phyloP scores from a whole-genome alignment of 2,888 invertebrate genomes.

The Cataglyphis altisquamis region DNA sequence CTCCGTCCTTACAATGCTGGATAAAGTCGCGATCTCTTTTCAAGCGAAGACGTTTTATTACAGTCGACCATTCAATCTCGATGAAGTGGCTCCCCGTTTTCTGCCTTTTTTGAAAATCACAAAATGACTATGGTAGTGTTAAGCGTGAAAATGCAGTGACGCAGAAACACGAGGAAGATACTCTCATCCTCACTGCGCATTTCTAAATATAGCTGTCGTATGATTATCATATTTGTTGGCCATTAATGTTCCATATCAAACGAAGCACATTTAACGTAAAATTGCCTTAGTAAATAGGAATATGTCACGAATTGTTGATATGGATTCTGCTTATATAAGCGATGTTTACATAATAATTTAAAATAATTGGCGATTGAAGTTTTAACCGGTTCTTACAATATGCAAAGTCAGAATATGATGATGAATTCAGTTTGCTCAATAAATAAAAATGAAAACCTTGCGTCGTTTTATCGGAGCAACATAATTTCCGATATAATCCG shows the following conservation, averaged over 20 bases:
- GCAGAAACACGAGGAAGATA: constrained; percentile 16
- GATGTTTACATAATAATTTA: background rate
- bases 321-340: background rate
- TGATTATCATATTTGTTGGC: constrained; percentile 5
- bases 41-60: constrained; percentile 69
- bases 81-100: constrained; percentile 73
- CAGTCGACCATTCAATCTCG: constrained; percentile 71
- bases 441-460: constrained; percentile 6
- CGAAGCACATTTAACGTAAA: background rate
- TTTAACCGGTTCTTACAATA: background rate
- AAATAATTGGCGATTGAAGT: background rate
- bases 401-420: background rate
- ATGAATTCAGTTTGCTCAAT: background rate
- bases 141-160: constrained; percentile 38
- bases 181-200: background rate
- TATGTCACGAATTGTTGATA: background rate
- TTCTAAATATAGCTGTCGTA: constrained; percentile 1
- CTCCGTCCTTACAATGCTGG: constrained; percentile 70
- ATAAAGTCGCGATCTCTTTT: constrained; percentile 69
- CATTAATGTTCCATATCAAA: background rate
- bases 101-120: constrained; percentile 76
- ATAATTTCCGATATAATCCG: constrained; percentile 35
- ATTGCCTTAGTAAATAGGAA: background rate
- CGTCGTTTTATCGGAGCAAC: constrained; percentile 25
- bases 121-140: constrained; percentile 68